Percentiles rank a stretch among this genome's conserved stretches.
Conservation (phyloP, 2,888 invertebrate genomes). For the Tenthredo livida region DNA sequence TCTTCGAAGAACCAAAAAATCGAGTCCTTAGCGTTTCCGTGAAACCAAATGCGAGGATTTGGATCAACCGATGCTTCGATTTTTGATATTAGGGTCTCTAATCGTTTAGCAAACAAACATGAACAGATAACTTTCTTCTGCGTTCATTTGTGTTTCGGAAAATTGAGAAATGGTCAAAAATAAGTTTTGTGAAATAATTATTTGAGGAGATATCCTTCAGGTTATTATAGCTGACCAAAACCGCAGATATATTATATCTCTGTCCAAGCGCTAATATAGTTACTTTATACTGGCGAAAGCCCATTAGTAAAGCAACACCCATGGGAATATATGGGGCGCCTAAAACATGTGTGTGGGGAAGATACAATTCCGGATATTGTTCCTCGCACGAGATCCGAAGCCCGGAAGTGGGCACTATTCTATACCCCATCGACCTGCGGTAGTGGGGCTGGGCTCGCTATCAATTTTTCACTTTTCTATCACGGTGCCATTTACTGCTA, state of each 20-base stretch:
- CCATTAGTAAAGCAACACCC: slow-evolving; percentile 50
- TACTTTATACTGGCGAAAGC: not conserved
- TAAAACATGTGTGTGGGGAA: slow-evolving; percentile 8
- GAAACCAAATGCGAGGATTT: not conserved
- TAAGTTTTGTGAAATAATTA: not conserved
- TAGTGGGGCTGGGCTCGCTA: not conserved
- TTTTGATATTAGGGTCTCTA: too few species aligned
- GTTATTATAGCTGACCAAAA: not conserved
- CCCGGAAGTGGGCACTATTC: slow-evolving; percentile 41
- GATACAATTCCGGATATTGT: slow-evolving; percentile 44
- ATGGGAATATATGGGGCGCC: slow-evolving; percentile 27
- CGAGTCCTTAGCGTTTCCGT: not conserved
- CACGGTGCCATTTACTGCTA: not conserved
- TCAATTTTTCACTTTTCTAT: not conserved
- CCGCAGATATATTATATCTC: not conserved
- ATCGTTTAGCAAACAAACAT: too few species aligned
- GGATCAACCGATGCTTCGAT: too few species aligned
- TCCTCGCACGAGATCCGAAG: slow-evolving; percentile 32
- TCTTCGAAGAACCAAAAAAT: not conserved
- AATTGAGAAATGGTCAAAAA: too few species aligned
- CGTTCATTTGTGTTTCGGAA: too few species aligned
- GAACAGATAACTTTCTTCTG: too few species aligned
- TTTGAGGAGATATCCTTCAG: not conserved
- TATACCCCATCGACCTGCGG: not conserved
- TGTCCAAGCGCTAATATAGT: not conserved